These are phyloP conservation scores for Boloria selene DNA, from an alignment of 2,888 invertebrate species.

Conservation along the genomic window DNA sequence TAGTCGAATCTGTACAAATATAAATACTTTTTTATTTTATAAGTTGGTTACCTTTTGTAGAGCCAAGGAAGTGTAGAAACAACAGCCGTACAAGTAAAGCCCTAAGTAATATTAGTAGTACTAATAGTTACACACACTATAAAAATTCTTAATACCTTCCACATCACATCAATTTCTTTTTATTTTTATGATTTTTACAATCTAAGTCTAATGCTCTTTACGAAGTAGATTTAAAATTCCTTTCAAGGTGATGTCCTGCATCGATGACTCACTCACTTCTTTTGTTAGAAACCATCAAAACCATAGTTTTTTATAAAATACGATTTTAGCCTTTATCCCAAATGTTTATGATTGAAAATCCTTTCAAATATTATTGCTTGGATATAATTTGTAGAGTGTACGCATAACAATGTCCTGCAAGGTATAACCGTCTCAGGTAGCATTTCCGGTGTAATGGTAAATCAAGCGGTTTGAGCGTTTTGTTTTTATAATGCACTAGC, in stretches of 20 bases:
- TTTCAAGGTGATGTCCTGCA: slow-evolving; percentile 1
- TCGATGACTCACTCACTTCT: slow-evolving; percentile 3
- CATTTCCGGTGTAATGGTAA: slow-evolving; percentile 51
- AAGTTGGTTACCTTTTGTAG: too few relatives aligned
- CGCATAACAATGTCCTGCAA: slow-evolving; percentile 34
- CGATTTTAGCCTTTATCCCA: not conserved
- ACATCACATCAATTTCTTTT: too few relatives aligned
- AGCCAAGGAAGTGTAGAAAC: too few relatives aligned
- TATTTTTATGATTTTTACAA: not conserved
- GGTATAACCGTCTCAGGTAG: slow-evolving; percentile 51
- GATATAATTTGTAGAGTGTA: slow-evolving; percentile 16
- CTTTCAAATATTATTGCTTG: not conserved
- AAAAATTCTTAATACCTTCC: too few relatives aligned
- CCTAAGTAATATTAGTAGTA: too few relatives aligned
- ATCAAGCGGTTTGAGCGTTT: not conserved
- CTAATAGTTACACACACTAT: too few relatives aligned
- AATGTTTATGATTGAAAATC: not conserved
- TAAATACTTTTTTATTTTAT: too few relatives aligned
- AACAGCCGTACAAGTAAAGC: too few relatives aligned
- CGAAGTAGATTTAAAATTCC: not conserved
- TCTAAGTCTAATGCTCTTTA: not conserved
- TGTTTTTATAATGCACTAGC: too few relatives aligned
- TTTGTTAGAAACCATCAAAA: not conserved
- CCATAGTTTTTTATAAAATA: not conserved
- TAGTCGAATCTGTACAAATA: too few relatives aligned